Evolutionary conservation across 2,113 vertebrate genomes (phyloP).

Genomic region (Halcyon malimbica): DNA sequence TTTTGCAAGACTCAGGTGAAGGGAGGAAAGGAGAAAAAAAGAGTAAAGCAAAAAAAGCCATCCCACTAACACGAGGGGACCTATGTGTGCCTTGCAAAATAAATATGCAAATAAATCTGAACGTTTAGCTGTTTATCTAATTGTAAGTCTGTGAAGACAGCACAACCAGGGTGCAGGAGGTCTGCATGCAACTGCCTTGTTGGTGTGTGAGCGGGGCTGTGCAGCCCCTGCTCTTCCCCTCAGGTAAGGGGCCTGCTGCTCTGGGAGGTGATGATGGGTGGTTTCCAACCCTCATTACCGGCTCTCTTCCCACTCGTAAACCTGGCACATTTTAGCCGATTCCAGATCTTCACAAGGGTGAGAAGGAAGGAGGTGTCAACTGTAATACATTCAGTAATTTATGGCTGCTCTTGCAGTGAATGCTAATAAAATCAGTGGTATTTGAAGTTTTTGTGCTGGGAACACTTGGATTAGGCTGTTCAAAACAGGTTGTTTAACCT

Average conservation of each 20-base stretch:
- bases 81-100: neutral
- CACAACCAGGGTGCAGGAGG: neutral
- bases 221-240: neutral
- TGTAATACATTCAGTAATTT: slow-evolving; percentile 56
- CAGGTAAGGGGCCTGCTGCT: fast-evolving
- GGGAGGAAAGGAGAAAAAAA: neutral
- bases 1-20: neutral
- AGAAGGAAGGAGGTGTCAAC: neutral
- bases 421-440: slow-evolving; percentile 81
- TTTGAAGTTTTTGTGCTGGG: slow-evolving; percentile 79
- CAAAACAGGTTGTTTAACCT: slow-evolving; percentile 70
- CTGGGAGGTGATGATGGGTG: fast-evolving
- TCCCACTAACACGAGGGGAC: neutral
- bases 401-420: slow-evolving; percentile 71
- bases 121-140: neutral
- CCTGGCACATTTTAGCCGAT: neutral
- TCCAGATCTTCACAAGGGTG: neutral
- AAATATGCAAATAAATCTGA: neutral
- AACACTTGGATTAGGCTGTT: slow-evolving; percentile 77
- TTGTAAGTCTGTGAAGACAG: neutral
- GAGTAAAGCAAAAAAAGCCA: neutral
- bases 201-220: fast-evolving
- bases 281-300: neutral
- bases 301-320: neutral
- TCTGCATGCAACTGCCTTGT: fast-evolving